Evolutionary conservation across 2,888 invertebrate genomes (phyloP), one percentile per base, ranked within the genome.

Genomic region (Acrobeloides nanus): DNA sequence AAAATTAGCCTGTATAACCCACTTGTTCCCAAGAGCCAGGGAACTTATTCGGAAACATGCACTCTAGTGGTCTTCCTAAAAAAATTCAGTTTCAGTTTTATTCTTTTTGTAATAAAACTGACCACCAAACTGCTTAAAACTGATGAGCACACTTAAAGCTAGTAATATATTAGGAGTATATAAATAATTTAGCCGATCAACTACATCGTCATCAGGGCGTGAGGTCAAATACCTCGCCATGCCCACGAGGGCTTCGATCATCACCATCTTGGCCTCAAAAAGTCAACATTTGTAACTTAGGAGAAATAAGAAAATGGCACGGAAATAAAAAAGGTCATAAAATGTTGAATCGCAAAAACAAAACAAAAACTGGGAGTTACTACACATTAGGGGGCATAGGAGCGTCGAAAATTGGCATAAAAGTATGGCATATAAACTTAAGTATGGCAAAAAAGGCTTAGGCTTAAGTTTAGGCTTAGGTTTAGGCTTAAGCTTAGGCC

Each of bases 21-120:
- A 64, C 70, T 61, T 70, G 67, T 42, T 72, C 69, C 72, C 68
- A 68, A 38, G 59, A 57, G 24, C 67, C 62, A 6, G 70, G 66
- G 51, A 72, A 72, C 47, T 71, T 68, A 44, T 63, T 63, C 7
- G 72, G 72, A 39, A 72, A 65, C 62, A 72, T 68, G 61, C 71
- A 72, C 46, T 70, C 69, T 40, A 71, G 57, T 5, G 69, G 71
- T 27, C 62, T 48, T 1, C 59, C 58, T 41, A 64, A 59, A 12
- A 46, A 43, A 6, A 42, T 48, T 48, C 48, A 12, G 29, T 12
- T 29, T 12, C 29, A 12, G 29, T 29, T 12, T 10, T 29, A 12
- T 29, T 10, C 12, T 29, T 10, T 12, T 29, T 12, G 29, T 10
- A 10, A 12, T 27, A 24, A 4, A 12, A 43, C 27, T 48, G 32